Conservation (phyloP, 2,113 vertebrate genomes). For the Rissa tridactyla region DNA sequence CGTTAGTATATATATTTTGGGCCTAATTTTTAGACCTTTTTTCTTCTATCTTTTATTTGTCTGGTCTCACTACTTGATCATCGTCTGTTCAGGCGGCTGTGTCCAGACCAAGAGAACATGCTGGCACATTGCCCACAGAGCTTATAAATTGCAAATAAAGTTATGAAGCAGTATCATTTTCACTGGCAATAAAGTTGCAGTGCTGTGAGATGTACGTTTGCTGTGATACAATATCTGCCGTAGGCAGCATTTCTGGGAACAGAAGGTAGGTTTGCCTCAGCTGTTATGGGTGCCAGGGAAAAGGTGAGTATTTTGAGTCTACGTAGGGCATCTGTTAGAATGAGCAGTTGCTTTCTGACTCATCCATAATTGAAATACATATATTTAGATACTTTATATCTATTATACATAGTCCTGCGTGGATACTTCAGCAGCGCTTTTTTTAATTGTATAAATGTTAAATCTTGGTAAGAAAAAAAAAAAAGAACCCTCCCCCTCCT, state of each 20-base stretch:
- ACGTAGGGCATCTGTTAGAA: neutral
- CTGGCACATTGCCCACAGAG: neutral
- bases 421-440: neutral
- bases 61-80: neutral
- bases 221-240: neutral
- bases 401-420: neutral
- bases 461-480: neutral
- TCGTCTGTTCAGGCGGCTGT: neutral
- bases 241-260: neutral
- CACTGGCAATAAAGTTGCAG: neutral
- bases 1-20: neutral
- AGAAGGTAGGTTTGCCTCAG: neutral
- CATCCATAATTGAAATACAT: neutral
- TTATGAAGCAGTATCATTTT: neutral
- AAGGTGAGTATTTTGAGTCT: slow-evolving; percentile 1
- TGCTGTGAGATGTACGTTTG: neutral
- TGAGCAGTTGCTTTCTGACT: neutral
- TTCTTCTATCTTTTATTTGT: neutral
- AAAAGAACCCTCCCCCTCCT: neutral
- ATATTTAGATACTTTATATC: neutral
- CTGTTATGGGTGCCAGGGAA: neutral
- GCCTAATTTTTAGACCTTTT: neutral
- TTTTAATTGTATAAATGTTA: neutral
- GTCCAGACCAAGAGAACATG: neutral
- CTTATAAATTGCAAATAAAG: neutral